Percentiles rank a stretch among this genome's conserved stretches.
These are phyloP conservation scores for Grammatotria lemairii DNA, from an alignment of 2,113 vertebrate genomes.

Conservation along the genomic window DNA sequence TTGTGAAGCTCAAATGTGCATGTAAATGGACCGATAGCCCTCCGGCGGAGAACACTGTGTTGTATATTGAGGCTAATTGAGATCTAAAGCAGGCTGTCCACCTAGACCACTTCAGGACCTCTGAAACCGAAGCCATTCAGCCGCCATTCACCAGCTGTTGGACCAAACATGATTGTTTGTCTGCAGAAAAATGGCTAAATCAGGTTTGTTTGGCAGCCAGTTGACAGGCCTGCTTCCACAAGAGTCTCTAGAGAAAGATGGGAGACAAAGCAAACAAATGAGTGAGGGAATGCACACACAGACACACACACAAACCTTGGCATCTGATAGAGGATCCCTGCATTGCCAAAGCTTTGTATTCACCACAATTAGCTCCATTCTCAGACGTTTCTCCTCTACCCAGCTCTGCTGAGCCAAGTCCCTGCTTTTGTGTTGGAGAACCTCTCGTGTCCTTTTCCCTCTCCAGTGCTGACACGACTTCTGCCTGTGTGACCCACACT, in stretches of 20 bases:
- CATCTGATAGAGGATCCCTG: conserved; percentile 44
- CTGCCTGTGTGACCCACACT: not conserved
- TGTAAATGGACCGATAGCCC: not conserved
- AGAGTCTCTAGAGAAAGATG: conserved; percentile 33
- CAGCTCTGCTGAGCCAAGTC: conserved; percentile 50
- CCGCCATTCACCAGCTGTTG: not conserved
- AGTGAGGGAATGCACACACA: conserved; percentile 24
- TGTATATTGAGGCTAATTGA: conserved; percentile 61
- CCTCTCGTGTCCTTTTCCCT: conserved; percentile 30
- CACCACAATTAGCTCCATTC: conserved; percentile 62
- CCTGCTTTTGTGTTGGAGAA: conserved; percentile 48
- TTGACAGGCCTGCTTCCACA: conserved; percentile 44
- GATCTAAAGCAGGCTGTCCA: conserved; percentile 80
- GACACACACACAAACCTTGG: conserved; percentile 26
- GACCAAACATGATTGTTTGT: conserved; percentile 45
- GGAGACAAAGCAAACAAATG: conserved; percentile 25
- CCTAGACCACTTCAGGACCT: conserved; percentile 1
- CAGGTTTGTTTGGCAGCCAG: conserved; percentile 59
- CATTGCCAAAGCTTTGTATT: conserved; percentile 60
- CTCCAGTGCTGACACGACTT: conserved; percentile 24
- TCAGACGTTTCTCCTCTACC: conserved; percentile 41
- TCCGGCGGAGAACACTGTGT: not conserved
- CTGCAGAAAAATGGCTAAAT: conserved; percentile 63
- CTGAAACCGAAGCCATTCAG: not conserved
- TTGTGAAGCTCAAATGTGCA: not conserved